A percentile compares a stretch with the other conserved stretches of the same genome.
Evolutionary conservation across 1,140 invertebrate species (phyloP).

Genomic region (Heliconius hewitsoni): DNA sequence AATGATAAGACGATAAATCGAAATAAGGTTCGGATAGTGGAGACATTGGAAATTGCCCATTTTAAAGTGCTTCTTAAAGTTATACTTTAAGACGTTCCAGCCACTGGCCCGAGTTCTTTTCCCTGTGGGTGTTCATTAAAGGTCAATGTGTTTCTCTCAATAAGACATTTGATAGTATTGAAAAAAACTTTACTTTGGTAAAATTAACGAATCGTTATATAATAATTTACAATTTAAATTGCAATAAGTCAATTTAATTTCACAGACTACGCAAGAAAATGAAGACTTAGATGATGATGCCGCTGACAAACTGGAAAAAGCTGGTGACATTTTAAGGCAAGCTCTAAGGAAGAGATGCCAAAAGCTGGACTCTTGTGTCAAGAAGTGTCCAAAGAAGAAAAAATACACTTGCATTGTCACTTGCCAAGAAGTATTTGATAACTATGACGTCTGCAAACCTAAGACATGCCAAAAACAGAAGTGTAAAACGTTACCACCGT

Average conservation of each 20-base stretch:
- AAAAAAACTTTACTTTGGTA: too few species aligned
- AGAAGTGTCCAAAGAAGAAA: slow-evolving; percentile 41
- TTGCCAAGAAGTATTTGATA: slow-evolving; percentile 47
- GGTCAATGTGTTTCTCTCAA: too few species aligned
- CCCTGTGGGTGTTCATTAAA: too few species aligned
- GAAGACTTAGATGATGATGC: slow-evolving; percentile 39
- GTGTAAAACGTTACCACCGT: slow-evolving; percentile 53
- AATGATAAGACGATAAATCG: too few species aligned
- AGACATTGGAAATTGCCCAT: too few species aligned
- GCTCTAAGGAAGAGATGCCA: slow-evolving; percentile 44
- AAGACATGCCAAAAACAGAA: slow-evolving; percentile 41
- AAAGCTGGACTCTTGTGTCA: slow-evolving; percentile 40
- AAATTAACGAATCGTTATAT: background rate
- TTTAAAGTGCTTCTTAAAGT: too few species aligned
- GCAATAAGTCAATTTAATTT: background rate
- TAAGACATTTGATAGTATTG: too few species aligned
- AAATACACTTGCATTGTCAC: slow-evolving; percentile 38
- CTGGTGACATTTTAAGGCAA: slow-evolving; percentile 43
- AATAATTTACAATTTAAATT: background rate
- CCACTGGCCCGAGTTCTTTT: too few species aligned
- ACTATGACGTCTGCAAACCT: slow-evolving; percentile 41
- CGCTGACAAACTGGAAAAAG: slow-evolving; percentile 33
- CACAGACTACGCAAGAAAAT: slow-evolving; percentile 43
- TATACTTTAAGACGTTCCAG: too few species aligned
- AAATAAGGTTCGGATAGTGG: too few species aligned